Percentiles rank a stretch among this genome's conserved stretches.
Conservation (phyloP, 1,140 invertebrate genomes). For the Anastrepha obliqua region DNA sequence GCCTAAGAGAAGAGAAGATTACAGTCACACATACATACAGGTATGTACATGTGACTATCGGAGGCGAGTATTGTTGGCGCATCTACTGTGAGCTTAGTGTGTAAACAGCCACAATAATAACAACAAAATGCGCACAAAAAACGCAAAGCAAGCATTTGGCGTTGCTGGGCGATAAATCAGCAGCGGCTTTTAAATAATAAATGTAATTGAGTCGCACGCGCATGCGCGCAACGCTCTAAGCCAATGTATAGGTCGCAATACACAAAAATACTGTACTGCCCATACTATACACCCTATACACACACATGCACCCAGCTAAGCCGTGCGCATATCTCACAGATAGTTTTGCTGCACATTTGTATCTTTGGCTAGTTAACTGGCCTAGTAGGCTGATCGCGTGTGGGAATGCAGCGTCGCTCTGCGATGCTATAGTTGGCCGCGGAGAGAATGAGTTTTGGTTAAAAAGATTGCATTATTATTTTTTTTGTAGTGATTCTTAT, state of each 20-base stretch:
- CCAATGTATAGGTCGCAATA: not conserved
- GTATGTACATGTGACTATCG: not conserved
- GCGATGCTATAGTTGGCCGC: not conserved
- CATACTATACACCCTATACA: not conserved
- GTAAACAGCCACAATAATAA: not conserved
- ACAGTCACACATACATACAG: not conserved
- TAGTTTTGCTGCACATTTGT: slow-evolving; percentile 35
- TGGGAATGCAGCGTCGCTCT: slow-evolving; percentile 54
- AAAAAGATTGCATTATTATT: not conserved
- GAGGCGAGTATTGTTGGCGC: not conserved
- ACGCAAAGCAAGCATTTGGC: slow-evolving; percentile 50
- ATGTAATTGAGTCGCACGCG: slow-evolving; percentile 58
- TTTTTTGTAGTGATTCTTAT: slow-evolving; percentile 3
- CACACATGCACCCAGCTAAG: not conserved
- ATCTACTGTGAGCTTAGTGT: not conserved
- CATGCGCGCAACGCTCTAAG: slow-evolving; percentile 10
- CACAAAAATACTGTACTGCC: not conserved
- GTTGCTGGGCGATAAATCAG: slow-evolving; percentile 49
- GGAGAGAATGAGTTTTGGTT: not conserved
- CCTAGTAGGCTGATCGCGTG: slow-evolving; percentile 53
- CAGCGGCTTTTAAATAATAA: slow-evolving; percentile 55
- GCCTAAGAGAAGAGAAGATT: not conserved
- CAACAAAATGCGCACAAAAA: not conserved
- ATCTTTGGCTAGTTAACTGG: slow-evolving; percentile 6
- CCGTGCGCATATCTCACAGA: slow-evolving; percentile 33